Evolutionary conservation across 1,140 invertebrate species (phyloP), one percentile per base, ranked within the genome.

Genomic region (Zelostemma sp.): DNA sequence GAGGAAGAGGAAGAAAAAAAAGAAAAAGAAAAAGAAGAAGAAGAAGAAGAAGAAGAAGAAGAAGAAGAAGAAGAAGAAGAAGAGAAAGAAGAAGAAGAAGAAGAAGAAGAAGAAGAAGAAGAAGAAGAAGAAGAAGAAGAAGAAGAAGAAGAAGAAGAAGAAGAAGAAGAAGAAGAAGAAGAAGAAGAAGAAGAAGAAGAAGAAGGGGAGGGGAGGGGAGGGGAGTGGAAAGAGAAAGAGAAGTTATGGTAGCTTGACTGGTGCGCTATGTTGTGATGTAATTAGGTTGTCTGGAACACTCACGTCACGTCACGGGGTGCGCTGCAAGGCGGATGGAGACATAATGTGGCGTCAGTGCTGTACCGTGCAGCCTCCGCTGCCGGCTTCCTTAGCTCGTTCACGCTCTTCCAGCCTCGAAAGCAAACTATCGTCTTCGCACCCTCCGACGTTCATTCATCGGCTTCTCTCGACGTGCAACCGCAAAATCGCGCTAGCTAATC

Each of bases 231-330:
- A 17, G 51, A 63, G 48, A 63, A 43, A 35, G 43, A 45, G 54
- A 19, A 50, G 43, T 33, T 47, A 58, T 17, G 62, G 58, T 66
- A 71, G 61, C 65, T 63, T 73, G 73, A 70, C 70, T 67, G 64
- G 69, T 71, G 60, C 68, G 73, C 79, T 81, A 81, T 81, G 78
- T 80, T 80, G 75, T 81, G 80, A 84, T 78, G 80, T 85, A 84
- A 85, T 85, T 85, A 85, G 82, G 82, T 84, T 84, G 82, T 85
- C 82, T 82, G 78, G 74, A 84, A 84, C 82, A 85, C 81, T 84
- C 83, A 79, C 80, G 82, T 84, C 83, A 85, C 77, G 81, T 85
- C 81, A 83, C 68, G 62, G 73, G 57, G 74, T 72, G 73, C 61
- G 73, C 68, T 77, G 68, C 74, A 76, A 77, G 81, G 73, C 76